Conservation (phyloP, 2,113 vertebrate species). For the Pipra filicauda region DNA sequence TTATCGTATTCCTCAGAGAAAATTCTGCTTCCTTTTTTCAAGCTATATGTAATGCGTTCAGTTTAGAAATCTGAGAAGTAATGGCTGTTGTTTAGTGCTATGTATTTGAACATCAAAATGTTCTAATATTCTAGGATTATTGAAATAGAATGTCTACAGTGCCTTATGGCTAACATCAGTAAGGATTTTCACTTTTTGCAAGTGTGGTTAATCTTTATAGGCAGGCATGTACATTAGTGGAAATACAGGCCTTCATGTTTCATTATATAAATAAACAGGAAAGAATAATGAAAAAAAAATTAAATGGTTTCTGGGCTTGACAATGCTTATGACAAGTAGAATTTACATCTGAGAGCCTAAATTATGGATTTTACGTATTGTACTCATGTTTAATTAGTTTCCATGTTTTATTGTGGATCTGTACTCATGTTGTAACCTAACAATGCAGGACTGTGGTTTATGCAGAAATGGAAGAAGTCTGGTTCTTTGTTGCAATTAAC, state of each 20-base stretch:
- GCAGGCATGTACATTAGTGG: neutral
- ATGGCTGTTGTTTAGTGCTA: neutral
- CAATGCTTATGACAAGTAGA: neutral
- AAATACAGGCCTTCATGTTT: neutral
- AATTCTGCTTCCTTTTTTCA: neutral
- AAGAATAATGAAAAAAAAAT: neutral
- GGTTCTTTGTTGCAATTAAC: constrained; percentile 94
- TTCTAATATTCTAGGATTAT: neutral
- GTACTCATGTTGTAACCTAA: constrained; percentile 32
- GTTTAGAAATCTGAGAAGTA: neutral
- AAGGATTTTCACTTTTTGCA: neutral
- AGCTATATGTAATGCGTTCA: neutral
- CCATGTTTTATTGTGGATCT: neutral
- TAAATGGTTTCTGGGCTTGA: neutral
- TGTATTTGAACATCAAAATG: neutral
- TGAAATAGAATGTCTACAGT: neutral
- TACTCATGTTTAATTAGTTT: neutral
- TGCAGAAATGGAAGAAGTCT: constrained; percentile 99
- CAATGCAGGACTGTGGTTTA: constrained; percentile 94
- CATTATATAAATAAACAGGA: neutral
- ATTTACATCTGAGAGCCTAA: neutral
- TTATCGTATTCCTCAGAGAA: neutral
- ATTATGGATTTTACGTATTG: neutral
- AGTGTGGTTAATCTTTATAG: neutral
- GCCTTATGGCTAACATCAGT: neutral